A percentile compares a stretch with the other conserved stretches of the same genome.
Evolutionary conservation across 2,888 invertebrate species (phyloP).

Genomic region (Odontothrips loti): DNA sequence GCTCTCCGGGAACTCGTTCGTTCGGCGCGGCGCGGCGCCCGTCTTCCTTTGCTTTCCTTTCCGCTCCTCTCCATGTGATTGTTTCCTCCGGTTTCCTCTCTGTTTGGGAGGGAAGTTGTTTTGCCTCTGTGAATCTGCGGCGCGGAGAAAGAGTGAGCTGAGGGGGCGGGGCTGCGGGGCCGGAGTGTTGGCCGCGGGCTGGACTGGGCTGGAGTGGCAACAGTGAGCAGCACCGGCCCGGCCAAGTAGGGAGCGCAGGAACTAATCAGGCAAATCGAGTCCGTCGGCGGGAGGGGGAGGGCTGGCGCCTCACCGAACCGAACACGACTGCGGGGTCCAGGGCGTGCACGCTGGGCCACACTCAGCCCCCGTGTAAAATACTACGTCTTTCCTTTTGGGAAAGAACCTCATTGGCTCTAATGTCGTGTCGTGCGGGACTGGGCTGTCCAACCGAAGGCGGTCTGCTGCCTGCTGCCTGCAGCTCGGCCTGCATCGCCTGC

Average conservation of each 20-base stretch:
- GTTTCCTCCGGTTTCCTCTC: background rate
- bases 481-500: too few species aligned
- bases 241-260: background rate
- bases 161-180: background rate
- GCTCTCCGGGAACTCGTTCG: background rate
- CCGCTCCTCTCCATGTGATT: background rate
- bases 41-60: too few species aligned
- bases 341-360: too few species aligned
- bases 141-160: background rate
- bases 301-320: too few species aligned
- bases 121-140: constrained; percentile 1
- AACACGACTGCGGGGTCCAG: too few species aligned
- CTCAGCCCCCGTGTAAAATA: too few species aligned
- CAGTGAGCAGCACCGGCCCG: background rate
- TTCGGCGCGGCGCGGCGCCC: background rate
- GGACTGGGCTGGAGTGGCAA: background rate
- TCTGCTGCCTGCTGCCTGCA: too few species aligned
- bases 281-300: too few species aligned
- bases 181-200: background rate
- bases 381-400: too few species aligned
- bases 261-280: background rate
- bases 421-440: too few species aligned
- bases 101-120: background rate
- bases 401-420: too few species aligned
- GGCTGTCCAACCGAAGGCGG: too few species aligned